Base-by-base conservation (phyloP, 2,797 vertebrate species). In the Peromyscus attwateri region DNA sequence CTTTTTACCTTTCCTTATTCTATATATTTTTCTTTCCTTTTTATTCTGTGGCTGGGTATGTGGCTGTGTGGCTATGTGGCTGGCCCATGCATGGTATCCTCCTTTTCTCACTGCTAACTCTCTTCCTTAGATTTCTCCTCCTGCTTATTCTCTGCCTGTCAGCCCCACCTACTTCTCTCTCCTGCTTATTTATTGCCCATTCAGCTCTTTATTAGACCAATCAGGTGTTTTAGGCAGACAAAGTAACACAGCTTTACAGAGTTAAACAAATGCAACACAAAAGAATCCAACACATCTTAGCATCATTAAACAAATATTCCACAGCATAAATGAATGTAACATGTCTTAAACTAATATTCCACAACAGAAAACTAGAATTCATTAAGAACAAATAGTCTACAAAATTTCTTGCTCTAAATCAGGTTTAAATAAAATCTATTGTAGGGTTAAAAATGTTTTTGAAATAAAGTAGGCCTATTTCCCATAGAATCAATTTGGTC, bases 371-470 rank as follows among this genome's bases (percentile, higher is more conserved):
- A 70, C 43, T 70, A 40, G 60, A 87, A 94, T 77, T 80, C 52
- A 77, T 73, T 64, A 87, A 95, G 34, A 92, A 52, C 13, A 52
- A 95, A 95, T 77, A 92, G 73, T 76, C 57, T 76, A 66, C 34
- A 89, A 88, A 88, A 73, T 62, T 46, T 55, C 29, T 92, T 92
- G 10, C n/a, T 95, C 52, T 96, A 92, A 97, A 95, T 93, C 84
- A 96, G 14, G 14, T 79, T 92, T 91, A 94, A 94, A 95, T 57
- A 10, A 91, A 89, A 79, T 91, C 81, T 91, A 70, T 85, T 80
- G n/a, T 5, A 82, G 43, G 57, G 52, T 57, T 80, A 83, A 55
- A 96, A 95, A 87, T 77, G 76, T 29, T 81, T 81, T 83, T 76
- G 93, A 94, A 93, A 77, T 68, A 55, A 68, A 87, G 16, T 62